phyloP scores from a whole-genome alignment of 2,888 invertebrate species.

The Conomelus anceps region DNA sequence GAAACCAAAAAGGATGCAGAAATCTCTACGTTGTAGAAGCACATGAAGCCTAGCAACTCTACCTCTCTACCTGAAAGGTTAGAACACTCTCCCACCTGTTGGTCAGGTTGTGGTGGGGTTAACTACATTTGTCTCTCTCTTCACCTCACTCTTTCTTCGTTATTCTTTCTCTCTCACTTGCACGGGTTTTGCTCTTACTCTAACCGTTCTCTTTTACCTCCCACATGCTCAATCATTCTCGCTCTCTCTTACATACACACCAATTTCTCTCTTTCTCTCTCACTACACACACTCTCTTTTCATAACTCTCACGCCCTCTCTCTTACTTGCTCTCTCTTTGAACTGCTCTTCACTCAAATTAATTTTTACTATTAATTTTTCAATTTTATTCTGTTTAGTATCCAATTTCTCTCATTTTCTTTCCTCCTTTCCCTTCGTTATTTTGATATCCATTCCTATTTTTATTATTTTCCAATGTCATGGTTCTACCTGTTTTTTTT shows the following conservation, averaged over 20 bases:
- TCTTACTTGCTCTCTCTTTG: background rate
- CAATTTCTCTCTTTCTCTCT: too few species aligned
- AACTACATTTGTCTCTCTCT: too few species aligned
- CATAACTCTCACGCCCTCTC: background rate
- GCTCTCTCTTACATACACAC: background rate
- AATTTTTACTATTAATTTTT: background rate
- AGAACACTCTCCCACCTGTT: background rate
- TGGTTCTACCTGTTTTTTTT: too few species aligned
- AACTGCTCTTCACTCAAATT: background rate
- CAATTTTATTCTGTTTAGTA: background rate
- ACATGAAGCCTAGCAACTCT: background rate
- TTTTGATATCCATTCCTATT: too few species aligned
- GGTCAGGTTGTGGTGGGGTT: background rate
- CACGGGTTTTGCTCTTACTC: too few species aligned
- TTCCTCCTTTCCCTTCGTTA: too few species aligned
- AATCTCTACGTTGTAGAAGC: background rate
- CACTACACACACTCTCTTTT: background rate
- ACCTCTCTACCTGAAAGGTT: background rate
- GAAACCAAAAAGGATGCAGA: background rate
- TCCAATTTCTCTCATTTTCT: too few species aligned
- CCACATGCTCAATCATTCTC: too few species aligned
- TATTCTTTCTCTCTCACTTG: too few species aligned
- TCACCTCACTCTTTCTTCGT: background rate
- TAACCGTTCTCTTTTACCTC: too few species aligned
- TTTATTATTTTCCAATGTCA: too few species aligned